Percentiles rank a stretch among this genome's conserved stretches.
Conservation (phyloP, 2,888 invertebrate genomes). For the Pocota personata region DNA sequence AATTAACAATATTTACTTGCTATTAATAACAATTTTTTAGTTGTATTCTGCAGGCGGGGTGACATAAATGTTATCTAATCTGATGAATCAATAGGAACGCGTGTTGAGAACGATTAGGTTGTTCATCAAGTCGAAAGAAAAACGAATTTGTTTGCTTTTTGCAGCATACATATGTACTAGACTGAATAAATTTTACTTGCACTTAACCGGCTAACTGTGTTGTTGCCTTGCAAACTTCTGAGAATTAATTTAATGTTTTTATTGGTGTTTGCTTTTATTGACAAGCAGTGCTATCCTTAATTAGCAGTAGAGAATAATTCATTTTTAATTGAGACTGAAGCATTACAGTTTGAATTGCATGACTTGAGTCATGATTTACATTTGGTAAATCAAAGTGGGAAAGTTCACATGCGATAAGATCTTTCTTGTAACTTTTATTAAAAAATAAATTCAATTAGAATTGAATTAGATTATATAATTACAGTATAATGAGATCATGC, state of each 20-base stretch:
- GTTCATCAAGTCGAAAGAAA: slow-evolving; percentile 1
- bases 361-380: neutral
- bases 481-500: neutral
- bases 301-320: neutral
- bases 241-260: neutral
- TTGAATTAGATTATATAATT: neutral
- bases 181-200: neutral
- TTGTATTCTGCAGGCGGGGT: neutral
- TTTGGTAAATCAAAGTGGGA: neutral
- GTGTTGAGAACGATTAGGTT: slow-evolving; percentile 24
- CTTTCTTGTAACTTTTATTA: neutral
- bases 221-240: slow-evolving; percentile 5
- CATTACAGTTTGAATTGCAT: neutral
- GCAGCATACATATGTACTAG: neutral
- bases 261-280: neutral
- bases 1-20: slow-evolving; percentile 43
- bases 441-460: neutral
- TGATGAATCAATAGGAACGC: slow-evolving; percentile 47
- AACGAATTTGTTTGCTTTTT: slow-evolving; percentile 11
- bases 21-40: slow-evolving; percentile 41
- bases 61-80: slow-evolving; percentile 50
- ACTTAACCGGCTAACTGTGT: neutral
- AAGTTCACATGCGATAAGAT: neutral
- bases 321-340: neutral
- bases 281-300: neutral